Conservation (phyloP, 2,797 vertebrate genomes). For the Sebastes reedi region DNA sequence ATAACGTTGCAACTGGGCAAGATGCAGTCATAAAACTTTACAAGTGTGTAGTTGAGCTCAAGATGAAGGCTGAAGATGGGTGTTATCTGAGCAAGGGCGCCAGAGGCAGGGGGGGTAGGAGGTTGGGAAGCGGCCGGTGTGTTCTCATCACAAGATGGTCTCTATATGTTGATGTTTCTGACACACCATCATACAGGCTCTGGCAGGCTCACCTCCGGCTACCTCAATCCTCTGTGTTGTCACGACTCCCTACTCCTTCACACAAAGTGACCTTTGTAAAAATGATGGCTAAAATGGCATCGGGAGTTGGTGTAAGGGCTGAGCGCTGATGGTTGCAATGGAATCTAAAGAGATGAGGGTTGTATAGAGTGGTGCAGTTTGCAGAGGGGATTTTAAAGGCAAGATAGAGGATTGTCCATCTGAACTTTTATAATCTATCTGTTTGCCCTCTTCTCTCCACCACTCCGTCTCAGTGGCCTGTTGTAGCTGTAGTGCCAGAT, state of each 20-base stretch:
- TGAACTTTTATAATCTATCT: neutral
- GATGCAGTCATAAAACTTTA: neutral
- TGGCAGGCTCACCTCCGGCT: neutral
- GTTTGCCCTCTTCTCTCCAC: neutral
- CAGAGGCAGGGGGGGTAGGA: too few species aligned
- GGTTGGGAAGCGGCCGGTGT: neutral
- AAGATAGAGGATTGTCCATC: neutral
- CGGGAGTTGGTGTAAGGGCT: slow-evolving; percentile 5
- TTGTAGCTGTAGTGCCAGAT: neutral
- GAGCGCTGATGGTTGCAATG: neutral
- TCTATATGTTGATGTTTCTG: neutral
- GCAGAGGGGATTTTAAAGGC: slow-evolving; percentile 12
- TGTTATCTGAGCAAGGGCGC: neutral
- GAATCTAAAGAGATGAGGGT: neutral
- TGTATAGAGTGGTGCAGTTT: neutral
- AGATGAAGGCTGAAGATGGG: neutral
- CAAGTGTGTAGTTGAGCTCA: neutral
- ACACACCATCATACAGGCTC: neutral
- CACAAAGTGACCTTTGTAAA: slow-evolving; percentile 2
- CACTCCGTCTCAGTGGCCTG: neutral
- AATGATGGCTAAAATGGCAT: slow-evolving; percentile 10
- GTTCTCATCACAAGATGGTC: neutral
- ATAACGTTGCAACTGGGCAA: neutral
- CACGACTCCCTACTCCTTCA: neutral
- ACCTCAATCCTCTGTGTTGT: neutral